A percentile compares a stretch with the other conserved stretches of the same genome.
Conservation (phyloP, 2,888 invertebrate species). For the Ceramica pisi region DNA sequence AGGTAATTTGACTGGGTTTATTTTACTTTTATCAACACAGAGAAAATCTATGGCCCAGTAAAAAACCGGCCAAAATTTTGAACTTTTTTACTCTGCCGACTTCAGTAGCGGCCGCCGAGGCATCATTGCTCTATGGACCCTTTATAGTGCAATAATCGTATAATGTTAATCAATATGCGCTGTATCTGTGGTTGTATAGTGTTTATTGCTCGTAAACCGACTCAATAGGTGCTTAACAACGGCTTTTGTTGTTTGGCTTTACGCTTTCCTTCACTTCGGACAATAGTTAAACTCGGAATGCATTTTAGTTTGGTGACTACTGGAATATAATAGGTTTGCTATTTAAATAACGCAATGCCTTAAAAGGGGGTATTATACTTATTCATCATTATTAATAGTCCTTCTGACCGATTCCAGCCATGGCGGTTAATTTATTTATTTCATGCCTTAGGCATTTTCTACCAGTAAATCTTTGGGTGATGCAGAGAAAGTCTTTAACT, state of each 20-base stretch:
- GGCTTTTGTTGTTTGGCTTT: conserved; percentile 22
- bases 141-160: conserved; percentile 54
- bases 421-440: too few species aligned
- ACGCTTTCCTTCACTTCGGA: conserved; percentile 1
- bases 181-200: conserved; percentile 35
- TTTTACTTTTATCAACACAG: too few species aligned
- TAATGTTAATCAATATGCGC: conserved; percentile 46
- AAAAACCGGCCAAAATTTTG: too few species aligned
- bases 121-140: conserved; percentile 3
- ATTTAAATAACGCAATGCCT: too few species aligned
- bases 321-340: too few species aligned
- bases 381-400: too few species aligned
- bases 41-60: too few species aligned
- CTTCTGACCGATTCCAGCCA: too few species aligned
- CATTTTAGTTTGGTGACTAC: neutral
- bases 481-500: neutral
- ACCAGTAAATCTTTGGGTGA: too few species aligned
- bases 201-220: conserved; percentile 41
- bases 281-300: neutral
- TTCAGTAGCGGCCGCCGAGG: neutral
- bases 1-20: too few species aligned
- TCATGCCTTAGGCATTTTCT: too few species aligned
- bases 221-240: conserved; percentile 10
- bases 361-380: too few species aligned
- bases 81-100: neutral